Conservation (phyloP, 1,140 invertebrate species). For the Sitobion miscanthi region DNA sequence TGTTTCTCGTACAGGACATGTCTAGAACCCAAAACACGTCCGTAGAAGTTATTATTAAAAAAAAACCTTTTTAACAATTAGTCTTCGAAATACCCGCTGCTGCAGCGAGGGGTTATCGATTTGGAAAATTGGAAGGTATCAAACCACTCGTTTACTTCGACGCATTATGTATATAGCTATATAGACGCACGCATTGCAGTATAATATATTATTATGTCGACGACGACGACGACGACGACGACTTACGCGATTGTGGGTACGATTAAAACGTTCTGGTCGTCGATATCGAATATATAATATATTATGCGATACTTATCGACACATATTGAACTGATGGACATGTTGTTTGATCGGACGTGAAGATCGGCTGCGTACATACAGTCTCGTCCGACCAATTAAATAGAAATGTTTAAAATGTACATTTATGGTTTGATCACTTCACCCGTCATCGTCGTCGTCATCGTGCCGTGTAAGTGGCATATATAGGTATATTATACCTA, state of each 20-base stretch:
- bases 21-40: neutral
- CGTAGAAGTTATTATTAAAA: neutral
- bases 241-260: neutral
- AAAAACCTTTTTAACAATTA: constrained; percentile 11
- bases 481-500: neutral
- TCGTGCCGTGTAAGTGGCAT: neutral
- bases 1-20: neutral
- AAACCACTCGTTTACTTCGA: neutral
- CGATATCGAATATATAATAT: neutral
- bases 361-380: neutral
- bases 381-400: constrained; percentile 33
- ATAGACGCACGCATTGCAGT: neutral
- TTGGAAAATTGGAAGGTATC: neutral
- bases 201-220: neutral
- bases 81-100: neutral
- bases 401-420: constrained; percentile 33
- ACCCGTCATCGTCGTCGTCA: neutral
- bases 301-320: constrained; percentile 19
- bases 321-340: neutral
- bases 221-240: too few species aligned
- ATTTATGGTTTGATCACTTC: neutral
- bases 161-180: neutral
- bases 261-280: neutral
- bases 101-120: neutral
- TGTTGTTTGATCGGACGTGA: constrained; percentile 30